Percentiles rank a stretch among this genome's conserved stretches.
Evolutionary conservation across 1,140 invertebrate species (phyloP).

Genomic region (Trypoxylus dichotomus): DNA sequence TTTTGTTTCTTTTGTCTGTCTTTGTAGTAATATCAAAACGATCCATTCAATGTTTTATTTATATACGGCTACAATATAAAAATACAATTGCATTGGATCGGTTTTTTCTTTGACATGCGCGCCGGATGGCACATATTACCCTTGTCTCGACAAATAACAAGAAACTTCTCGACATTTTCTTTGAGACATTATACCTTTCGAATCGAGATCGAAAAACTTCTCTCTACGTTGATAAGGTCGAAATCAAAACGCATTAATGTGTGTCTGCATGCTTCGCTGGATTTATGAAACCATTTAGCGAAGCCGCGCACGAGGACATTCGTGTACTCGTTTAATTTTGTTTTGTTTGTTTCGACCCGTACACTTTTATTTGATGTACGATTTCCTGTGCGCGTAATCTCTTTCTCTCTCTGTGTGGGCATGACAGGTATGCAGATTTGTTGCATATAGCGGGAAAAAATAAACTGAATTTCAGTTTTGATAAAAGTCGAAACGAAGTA

Average conservation of each 20-base stretch:
- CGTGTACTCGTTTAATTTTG: conserved; percentile 12
- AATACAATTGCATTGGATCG: conserved; percentile 16
- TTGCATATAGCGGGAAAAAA: background rate
- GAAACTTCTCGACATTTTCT: conserved; percentile 8
- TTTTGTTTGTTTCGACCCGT: background rate
- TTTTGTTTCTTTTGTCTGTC: conserved; percentile 2
- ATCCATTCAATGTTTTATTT: conserved; percentile 12
- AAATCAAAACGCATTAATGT: conserved; percentile 24
- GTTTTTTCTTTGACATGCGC: background rate
- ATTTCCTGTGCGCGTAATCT: conserved; percentile 24
- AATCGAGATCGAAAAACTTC: conserved; percentile 6
- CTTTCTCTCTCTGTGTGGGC: conserved; percentile 31
- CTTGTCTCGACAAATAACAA: conserved; percentile 7
- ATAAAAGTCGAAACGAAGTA: conserved; percentile 20
- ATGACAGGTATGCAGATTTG: conserved; percentile 34
- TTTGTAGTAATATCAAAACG: background rate
- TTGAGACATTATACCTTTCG: background rate
- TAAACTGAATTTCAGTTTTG: conserved; percentile 26
- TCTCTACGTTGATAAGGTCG: background rate
- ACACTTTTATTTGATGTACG: conserved; percentile 26
- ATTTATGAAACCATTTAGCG: conserved; percentile 20
- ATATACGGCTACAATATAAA: background rate
- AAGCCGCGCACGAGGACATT: conserved; percentile 25
- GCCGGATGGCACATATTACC: background rate
- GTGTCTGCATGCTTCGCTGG: background rate